phyloP scores from a whole-genome alignment of 2,888 invertebrate genomes.

The Eristalis pertinax region DNA sequence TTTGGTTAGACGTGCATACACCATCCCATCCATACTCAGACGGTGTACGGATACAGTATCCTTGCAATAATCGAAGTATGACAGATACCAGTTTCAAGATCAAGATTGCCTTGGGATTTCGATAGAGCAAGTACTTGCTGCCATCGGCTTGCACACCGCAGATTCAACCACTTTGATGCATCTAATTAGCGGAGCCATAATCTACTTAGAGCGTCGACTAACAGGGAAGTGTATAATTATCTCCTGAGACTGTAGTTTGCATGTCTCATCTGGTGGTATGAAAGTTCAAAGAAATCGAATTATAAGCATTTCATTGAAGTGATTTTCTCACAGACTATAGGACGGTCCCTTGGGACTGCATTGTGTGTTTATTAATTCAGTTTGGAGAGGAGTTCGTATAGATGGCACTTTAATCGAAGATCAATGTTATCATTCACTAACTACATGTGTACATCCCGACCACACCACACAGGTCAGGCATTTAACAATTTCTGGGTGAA shows the following conservation, averaged over 20 bases:
- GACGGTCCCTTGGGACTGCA: too few relatives aligned
- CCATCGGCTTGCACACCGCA: not conserved
- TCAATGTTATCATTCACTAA: too few relatives aligned
- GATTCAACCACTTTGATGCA: not conserved
- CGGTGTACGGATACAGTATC: conserved; percentile 9
- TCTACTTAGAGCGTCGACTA: not conserved
- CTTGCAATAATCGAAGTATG: conserved; percentile 43
- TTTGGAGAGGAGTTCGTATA: too few relatives aligned
- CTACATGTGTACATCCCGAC: too few relatives aligned
- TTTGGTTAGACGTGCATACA: not conserved
- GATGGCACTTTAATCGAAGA: too few relatives aligned
- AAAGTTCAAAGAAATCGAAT: not conserved
- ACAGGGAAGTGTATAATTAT: not conserved
- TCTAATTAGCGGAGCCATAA: not conserved
- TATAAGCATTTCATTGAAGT: too few relatives aligned
- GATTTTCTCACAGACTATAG: too few relatives aligned
- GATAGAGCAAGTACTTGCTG: not conserved
- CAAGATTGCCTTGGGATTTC: conserved; percentile 44
- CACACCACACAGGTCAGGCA: too few relatives aligned
- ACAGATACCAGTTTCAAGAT: conserved; percentile 55
- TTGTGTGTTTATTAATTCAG: too few relatives aligned
- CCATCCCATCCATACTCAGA: not conserved
- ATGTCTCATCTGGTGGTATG: not conserved
- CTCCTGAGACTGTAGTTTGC: not conserved
- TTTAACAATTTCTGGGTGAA: too few relatives aligned